phyloP scores from a whole-genome alignment of 2,797 vertebrate species.

The Tragopan temminckii region DNA sequence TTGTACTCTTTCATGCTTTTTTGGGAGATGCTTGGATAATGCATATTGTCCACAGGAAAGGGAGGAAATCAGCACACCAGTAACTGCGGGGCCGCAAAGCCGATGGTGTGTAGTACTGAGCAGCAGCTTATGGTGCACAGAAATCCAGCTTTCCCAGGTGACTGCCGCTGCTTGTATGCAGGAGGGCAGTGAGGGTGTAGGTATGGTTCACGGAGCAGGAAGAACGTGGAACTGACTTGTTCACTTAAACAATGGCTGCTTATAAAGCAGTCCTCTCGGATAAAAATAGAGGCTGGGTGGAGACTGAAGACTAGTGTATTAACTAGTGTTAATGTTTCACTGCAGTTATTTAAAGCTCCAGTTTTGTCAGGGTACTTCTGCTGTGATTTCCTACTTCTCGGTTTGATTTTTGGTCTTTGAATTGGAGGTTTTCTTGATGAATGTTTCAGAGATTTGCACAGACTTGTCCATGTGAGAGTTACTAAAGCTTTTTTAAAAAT shows the following conservation, averaged over 20 bases:
- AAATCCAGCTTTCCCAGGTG: not conserved
- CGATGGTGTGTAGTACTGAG: not conserved
- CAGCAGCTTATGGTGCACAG: not conserved
- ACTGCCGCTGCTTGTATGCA: accelerated
- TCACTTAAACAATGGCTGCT: not conserved
- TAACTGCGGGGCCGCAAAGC: not conserved
- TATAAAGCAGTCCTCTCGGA: not conserved
- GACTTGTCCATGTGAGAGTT: not conserved
- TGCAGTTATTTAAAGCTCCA: not conserved
- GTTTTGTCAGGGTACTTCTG: not conserved
- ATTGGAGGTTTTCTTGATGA: not conserved
- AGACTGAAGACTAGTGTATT: not conserved
- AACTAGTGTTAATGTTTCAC: not conserved
- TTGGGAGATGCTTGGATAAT: not conserved
- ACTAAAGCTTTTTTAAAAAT: not conserved
- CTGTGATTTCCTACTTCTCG: not conserved
- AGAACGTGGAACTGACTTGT: not conserved
- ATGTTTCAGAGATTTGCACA: not conserved
- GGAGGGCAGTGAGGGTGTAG: not conserved
- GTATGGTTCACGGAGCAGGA: not conserved
- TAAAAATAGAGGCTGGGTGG: not conserved
- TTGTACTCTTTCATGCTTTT: not conserved
- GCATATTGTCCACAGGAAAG: not conserved
- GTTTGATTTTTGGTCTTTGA: not conserved
- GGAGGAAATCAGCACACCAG: not conserved